These are phyloP conservation scores for Nomada goodeniana DNA, from an alignment of 2,888 invertebrate genomes.

Conservation along the genomic window DNA sequence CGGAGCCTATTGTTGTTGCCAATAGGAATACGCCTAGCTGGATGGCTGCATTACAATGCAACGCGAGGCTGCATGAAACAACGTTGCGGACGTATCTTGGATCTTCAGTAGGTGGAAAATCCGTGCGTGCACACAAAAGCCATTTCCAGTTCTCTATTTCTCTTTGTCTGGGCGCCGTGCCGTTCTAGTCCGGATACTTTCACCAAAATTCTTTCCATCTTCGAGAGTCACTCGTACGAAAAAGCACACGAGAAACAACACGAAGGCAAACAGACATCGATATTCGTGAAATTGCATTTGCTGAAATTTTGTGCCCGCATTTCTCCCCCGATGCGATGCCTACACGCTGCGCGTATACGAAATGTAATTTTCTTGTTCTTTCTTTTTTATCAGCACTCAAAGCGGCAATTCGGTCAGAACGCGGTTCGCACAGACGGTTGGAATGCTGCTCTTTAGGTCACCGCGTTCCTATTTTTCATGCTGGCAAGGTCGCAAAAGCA, in stretches of 20 bases:
- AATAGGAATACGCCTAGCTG: constrained; percentile 39
- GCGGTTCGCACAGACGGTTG: background rate
- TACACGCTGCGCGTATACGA: no score
- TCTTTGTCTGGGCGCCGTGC: background rate
- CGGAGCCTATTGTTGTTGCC: constrained; percentile 37
- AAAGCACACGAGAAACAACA: background rate
- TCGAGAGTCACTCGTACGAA: background rate
- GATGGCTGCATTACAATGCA: constrained; percentile 34
- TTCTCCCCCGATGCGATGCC: no score
- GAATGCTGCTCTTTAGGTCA: constrained; percentile 2
- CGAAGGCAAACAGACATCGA: background rate
- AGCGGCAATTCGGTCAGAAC: background rate
- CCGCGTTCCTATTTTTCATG: constrained; percentile 19
- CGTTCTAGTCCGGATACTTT: background rate
- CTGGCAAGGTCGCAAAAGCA: constrained; percentile 45
- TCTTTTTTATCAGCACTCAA: background rate
- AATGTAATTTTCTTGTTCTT: no score
- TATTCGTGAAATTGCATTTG: background rate
- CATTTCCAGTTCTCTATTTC: background rate
- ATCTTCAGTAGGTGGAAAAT: constrained; percentile 32
- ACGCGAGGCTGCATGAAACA: constrained; percentile 28
- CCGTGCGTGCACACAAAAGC: constrained; percentile 31
- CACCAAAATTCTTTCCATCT: constrained; percentile 20
- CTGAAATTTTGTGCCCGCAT: background rate
- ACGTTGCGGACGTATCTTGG: constrained; percentile 11